phyloP scores from a whole-genome alignment of 2,113 vertebrate species.

The Antechinus flavipes region DNA sequence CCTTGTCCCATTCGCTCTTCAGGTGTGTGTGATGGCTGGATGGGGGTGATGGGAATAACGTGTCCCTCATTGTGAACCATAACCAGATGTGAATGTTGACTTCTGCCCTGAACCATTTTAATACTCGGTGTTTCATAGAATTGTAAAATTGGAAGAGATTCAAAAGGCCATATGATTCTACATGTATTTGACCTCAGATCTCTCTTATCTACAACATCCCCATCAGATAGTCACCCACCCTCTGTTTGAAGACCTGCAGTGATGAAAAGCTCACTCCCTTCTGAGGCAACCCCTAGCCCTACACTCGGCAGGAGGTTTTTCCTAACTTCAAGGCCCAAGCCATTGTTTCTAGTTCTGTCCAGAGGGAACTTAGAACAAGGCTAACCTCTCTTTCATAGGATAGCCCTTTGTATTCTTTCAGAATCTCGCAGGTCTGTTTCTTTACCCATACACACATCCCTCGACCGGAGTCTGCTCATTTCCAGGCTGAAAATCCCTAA shows the following conservation, averaged over 20 bases:
- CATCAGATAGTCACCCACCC: background rate
- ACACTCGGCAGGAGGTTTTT: background rate
- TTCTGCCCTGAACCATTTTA: background rate
- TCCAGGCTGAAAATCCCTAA: background rate
- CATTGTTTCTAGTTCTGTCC: background rate
- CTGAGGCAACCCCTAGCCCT: too few species aligned
- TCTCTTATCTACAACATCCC: background rate
- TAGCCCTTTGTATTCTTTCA: background rate
- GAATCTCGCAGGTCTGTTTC: too few species aligned
- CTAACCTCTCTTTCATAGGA: background rate
- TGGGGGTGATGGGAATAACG: background rate
- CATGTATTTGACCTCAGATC: background rate
- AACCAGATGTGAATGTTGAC: background rate
- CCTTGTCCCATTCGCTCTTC: background rate
- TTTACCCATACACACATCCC: background rate
- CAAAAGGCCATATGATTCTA: background rate
- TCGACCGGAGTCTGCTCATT: background rate
- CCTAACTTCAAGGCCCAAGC: background rate
- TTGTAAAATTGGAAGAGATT: background rate
- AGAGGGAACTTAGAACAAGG: background rate
- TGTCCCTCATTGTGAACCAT: background rate
- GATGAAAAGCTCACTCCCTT: background rate
- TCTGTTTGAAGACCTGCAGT: background rate
- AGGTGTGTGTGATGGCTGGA: rapidly evolving
- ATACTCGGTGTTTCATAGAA: background rate